Percentiles rank a stretch among this genome's conserved stretches.
Evolutionary conservation across 2,113 vertebrate genomes (phyloP).

Genomic region (Gyps fulvus): DNA sequence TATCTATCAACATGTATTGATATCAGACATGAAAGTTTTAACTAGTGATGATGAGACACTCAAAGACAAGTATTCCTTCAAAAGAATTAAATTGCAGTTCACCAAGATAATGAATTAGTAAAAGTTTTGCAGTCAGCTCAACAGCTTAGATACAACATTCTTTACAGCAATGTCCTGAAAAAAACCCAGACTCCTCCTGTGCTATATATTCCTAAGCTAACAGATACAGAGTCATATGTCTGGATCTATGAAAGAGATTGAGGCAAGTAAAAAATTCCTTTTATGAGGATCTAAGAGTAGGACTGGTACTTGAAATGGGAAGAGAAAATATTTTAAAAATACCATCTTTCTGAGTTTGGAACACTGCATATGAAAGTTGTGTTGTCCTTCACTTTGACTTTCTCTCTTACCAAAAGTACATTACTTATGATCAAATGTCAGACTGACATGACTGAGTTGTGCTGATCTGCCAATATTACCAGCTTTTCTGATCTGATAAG

Average conservation of each 20-base stretch:
- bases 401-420: constrained; percentile 15
- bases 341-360: background rate
- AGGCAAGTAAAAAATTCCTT: background rate
- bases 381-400: constrained; percentile 41
- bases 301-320: background rate
- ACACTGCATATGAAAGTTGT: background rate
- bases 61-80: background rate
- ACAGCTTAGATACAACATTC: background rate
- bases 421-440: constrained; percentile 43
- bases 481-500: constrained; percentile 56
- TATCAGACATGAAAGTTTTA: background rate
- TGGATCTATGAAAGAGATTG: background rate
- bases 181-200: background rate
- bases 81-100: background rate
- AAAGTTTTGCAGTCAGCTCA: background rate
- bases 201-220: background rate
- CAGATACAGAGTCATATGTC: background rate
- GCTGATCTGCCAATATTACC: constrained; percentile 43
- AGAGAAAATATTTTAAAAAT: background rate
- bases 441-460: constrained; percentile 30
- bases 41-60: background rate
- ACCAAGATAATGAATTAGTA: background rate
- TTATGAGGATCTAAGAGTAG: background rate
- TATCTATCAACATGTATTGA: background rate
- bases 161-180: background rate